Conservation (phyloP, 2,888 invertebrate genomes). For the Fragum sueziense region DNA sequence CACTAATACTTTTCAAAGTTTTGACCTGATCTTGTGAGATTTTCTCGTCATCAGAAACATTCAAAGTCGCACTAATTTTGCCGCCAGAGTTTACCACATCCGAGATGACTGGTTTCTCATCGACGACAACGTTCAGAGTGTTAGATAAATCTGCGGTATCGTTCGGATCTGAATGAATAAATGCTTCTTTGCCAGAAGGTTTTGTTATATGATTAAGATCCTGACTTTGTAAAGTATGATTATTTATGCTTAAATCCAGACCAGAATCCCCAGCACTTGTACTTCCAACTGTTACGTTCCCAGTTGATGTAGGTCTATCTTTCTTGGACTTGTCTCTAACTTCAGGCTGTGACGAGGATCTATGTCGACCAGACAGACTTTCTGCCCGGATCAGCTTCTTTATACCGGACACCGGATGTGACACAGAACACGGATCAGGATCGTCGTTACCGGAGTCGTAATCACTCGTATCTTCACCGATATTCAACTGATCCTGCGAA, state of each 20-base stretch:
- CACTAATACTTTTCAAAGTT: not conserved
- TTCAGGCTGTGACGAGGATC: conserved; percentile 69
- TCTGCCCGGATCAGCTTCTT: conserved; percentile 48
- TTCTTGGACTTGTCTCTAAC: conserved; percentile 40
- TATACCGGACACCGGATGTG: conserved; percentile 72
- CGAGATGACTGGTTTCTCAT: not conserved
- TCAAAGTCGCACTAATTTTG: not conserved
- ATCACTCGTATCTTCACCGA: conserved; percentile 77
- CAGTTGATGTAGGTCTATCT: conserved; percentile 12
- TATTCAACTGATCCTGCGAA: conserved; percentile 67
- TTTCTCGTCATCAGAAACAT: not conserved
- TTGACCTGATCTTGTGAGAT: not conserved
- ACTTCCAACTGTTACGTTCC: conserved; percentile 43
- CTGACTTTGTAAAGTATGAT: not conserved
- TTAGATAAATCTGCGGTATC: not conserved
- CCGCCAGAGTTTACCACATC: not conserved
- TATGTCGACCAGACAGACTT: conserved; percentile 40
- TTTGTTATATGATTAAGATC: not conserved
- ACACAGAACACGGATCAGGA: conserved; percentile 71
- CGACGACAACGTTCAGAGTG: not conserved
- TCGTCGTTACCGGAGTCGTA: conserved; percentile 77
- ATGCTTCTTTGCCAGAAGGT: not conserved
- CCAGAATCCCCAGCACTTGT: conserved; percentile 71
- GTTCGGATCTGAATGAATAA: not conserved
- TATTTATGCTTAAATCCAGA: conserved; percentile 64